A percentile compares a stretch with the other conserved stretches of the same genome.
Conservation (phyloP, 2,113 vertebrate species). For the Odobenus rosmarus region DNA sequence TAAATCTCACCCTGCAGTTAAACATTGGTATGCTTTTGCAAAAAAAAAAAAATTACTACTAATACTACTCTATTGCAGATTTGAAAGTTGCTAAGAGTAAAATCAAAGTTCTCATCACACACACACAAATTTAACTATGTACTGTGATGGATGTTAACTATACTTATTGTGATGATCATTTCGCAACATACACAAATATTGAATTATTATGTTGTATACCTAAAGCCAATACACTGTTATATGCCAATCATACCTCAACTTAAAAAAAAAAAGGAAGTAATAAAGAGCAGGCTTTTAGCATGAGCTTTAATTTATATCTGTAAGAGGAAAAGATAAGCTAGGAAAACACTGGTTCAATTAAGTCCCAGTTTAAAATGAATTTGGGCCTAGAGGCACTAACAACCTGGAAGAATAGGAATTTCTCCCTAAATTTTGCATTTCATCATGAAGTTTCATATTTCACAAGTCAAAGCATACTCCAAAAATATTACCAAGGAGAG, state of each 20-base stretch:
- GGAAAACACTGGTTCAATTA: background rate
- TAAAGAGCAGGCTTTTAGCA: background rate
- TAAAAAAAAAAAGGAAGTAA: background rate
- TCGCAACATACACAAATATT: background rate
- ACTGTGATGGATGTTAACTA: background rate
- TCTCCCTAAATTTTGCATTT: background rate
- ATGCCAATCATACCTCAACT: background rate
- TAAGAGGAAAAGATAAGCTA: background rate
- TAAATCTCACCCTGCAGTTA: constrained; percentile 5
- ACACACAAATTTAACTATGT: background rate
- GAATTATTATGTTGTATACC: background rate
- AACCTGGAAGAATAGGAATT: background rate
- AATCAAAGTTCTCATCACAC: background rate
- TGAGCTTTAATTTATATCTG: background rate
- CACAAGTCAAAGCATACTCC: background rate
- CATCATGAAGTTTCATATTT: background rate
- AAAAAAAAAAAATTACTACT: background rate
- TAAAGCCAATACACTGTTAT: background rate
- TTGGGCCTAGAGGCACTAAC: background rate
- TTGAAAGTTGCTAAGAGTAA: background rate
- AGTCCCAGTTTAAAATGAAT: background rate
- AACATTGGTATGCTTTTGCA: background rate
- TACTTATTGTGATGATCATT: background rate
- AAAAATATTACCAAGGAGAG: background rate
- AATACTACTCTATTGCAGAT: background rate